Base-by-base conservation (phyloP, 2,797 vertebrate species). In the Merluccius polli region DNA sequence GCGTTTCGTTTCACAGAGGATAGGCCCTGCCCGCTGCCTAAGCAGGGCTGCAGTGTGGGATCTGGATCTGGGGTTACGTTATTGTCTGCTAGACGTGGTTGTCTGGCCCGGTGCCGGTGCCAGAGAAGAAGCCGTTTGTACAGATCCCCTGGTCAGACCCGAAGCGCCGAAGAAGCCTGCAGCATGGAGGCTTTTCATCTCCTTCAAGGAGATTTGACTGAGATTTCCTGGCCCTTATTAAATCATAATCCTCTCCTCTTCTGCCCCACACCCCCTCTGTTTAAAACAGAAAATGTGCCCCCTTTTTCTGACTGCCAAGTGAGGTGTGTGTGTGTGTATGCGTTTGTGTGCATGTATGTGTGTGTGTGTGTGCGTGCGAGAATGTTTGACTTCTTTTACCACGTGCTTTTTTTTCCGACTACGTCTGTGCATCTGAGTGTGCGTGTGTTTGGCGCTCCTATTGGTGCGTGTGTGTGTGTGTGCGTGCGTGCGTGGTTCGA, bases 221-320 rank as follows among this genome's bases (percentile, higher is more conserved):
- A 93, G 92, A 93, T 94, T 94, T 94, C 93, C 92, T 92, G 91
- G 85, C 82, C 86, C 91, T 93, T 94, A 95, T 94, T 92, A 94
- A 94, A 95, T 91, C 90, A 89, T 93, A 94, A 94, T 94, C 92
- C 82, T 81, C 79, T 90, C 84, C 86, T 82, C 84, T 79, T 83
- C 86, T 81, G 75, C 73, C 84, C 87, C 79, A 81, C 74, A 74
- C 77, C 73, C 74, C 72, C 70, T 85, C 78, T 70, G 79, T 85
- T 90, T 85, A 71, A 75, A 77, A 83, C 84, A 80, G 79, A 90
- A 89, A 88, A 83, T 75, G 85, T 81, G 83, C 81, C 85, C 85
- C 79, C 82, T 77, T 73, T 87, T 79, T 92, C 83, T 88, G 7
- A n/a, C 87, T 91, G 89, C 88, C 91, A 92, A 78, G 82, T 74